phyloP scores from a whole-genome alignment of 2,888 invertebrate species.

The Lasioglossum leucozonium region DNA sequence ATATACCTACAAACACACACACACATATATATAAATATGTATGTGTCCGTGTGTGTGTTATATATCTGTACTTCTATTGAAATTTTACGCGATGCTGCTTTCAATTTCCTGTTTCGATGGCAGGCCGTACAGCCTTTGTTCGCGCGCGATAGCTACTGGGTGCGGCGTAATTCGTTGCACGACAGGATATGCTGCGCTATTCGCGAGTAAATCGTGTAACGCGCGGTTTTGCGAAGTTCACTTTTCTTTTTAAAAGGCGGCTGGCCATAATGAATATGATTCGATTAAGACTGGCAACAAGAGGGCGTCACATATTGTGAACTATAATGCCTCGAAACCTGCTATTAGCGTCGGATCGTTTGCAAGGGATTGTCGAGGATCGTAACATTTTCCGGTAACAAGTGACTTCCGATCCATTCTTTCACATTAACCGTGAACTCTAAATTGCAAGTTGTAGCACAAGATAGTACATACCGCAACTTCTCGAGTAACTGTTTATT shows the following conservation, averaged over 20 bases:
- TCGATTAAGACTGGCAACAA: not conserved
- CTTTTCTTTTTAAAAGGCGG: not conserved
- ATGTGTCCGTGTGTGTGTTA: not conserved
- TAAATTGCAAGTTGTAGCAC: not conserved
- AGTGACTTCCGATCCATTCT: not conserved
- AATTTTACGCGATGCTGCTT: slow-evolving; percentile 34
- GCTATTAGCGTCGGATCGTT: not conserved
- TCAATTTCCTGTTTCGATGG: slow-evolving; percentile 31
- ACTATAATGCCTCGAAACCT: not conserved
- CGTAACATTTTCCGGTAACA: not conserved
- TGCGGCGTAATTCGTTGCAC: slow-evolving; percentile 4
- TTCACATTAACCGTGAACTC: not conserved
- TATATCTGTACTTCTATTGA: slow-evolving; percentile 10
- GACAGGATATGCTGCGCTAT: slow-evolving; percentile 2
- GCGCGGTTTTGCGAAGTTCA: not conserved
- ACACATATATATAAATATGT: not conserved
- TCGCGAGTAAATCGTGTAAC: not conserved
- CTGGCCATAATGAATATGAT: not conserved
- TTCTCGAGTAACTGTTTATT: too few relatives aligned
- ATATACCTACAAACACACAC: not conserved
- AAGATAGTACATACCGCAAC: too few relatives aligned
- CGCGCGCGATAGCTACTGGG: not conserved
- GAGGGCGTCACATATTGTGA: not conserved
- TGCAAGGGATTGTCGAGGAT: not conserved
- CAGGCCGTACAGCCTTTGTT: not conserved